Conservation (phyloP, 2,113 vertebrate genomes). For the Xiphophorus hellerii region DNA sequence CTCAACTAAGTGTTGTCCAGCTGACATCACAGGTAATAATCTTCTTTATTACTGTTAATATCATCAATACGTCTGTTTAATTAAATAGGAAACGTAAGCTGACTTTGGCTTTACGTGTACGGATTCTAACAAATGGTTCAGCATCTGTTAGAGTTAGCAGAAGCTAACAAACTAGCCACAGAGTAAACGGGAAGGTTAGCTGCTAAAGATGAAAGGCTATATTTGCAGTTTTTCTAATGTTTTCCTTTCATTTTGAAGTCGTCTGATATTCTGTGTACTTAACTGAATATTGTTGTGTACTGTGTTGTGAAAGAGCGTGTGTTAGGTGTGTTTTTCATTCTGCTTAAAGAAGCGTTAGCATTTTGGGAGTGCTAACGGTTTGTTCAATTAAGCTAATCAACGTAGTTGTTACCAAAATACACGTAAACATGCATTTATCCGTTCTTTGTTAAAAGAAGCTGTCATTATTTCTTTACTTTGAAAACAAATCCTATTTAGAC, state of each 20-base stretch:
- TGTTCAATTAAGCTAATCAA: neutral
- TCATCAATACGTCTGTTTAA: too few species aligned
- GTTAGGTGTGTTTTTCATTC: neutral
- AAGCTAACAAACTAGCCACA: constrained; percentile 34
- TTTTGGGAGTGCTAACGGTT: neutral
- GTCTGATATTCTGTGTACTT: neutral
- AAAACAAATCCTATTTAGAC: neutral
- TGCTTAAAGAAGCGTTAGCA: neutral
- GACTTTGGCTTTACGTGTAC: neutral
- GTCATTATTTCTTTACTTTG: neutral
- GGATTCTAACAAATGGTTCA: neutral
- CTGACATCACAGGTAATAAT: constrained; percentile 49
- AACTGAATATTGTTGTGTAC: neutral
- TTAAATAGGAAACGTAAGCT: neutral
- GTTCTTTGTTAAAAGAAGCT: neutral
- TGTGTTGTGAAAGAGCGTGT: neutral
- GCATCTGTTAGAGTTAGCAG: constrained; percentile 18
- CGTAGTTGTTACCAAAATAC: neutral
- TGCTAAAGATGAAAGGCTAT: neutral
- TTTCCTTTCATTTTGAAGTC: neutral
- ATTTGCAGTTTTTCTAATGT: neutral
- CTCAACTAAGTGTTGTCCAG: constrained; percentile 30
- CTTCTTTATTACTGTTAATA: neutral
- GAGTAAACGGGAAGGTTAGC: constrained; percentile 39
- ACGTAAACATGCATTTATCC: neutral